Percentiles rank a stretch among this genome's conserved stretches.
These are phyloP conservation scores for Euleptes europaea DNA, from an alignment of 2,113 vertebrate species.

Conservation along the genomic window DNA sequence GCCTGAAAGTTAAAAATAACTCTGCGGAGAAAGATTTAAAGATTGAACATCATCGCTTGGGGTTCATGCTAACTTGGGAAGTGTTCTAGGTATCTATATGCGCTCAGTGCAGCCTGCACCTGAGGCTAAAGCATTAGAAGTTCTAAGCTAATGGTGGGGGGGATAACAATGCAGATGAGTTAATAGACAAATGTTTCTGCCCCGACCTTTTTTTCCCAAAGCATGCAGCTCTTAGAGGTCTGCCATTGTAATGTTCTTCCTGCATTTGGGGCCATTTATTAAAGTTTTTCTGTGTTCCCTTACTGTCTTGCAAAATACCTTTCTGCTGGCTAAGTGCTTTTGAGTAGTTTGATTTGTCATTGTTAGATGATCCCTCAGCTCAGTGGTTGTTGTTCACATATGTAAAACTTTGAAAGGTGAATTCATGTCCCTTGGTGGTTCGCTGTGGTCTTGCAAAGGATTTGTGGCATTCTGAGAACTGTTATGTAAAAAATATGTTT, in stretches of 20 bases:
- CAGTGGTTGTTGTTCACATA: background rate
- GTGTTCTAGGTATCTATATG: conserved; percentile 55
- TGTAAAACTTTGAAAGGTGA: background rate
- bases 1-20: conserved; percentile 61
- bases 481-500: too few relatives aligned
- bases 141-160: background rate
- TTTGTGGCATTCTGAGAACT: background rate
- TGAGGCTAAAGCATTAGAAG: conserved; percentile 63
- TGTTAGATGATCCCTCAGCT: background rate
- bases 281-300: background rate
- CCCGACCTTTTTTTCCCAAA: background rate
- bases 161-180: background rate
- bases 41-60: conserved; percentile 56
- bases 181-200: conserved; percentile 7
- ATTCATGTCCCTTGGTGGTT: background rate
- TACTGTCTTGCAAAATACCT: background rate
- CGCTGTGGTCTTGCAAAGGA: background rate
- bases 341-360: background rate
- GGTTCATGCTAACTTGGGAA: conserved; percentile 63
- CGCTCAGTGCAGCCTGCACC: conserved; percentile 41
- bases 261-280: background rate
- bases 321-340: background rate
- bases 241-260: background rate
- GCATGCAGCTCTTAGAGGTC: background rate
- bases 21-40: conserved; percentile 64